Conservation (phyloP, 2,113 vertebrate species). For the Chaetodon trifascialis region DNA sequence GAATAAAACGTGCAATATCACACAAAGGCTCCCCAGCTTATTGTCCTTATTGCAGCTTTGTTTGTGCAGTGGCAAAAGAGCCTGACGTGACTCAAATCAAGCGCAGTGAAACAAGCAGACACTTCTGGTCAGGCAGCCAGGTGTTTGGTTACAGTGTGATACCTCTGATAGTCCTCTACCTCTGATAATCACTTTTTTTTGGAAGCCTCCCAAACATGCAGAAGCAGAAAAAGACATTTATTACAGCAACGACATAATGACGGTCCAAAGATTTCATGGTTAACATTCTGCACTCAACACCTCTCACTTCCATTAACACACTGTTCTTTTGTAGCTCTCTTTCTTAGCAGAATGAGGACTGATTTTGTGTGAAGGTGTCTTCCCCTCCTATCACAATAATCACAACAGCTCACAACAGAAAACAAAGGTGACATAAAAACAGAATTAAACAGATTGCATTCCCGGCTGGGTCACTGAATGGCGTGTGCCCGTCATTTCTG, state of each 20-base stretch:
- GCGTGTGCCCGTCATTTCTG: constrained; percentile 47
- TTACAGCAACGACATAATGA: constrained; percentile 45
- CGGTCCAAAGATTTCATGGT: constrained; percentile 13
- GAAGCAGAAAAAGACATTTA: constrained; percentile 34
- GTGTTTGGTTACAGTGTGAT: constrained; percentile 46
- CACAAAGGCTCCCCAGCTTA: not conserved
- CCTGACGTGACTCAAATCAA: constrained; percentile 50
- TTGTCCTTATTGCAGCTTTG: constrained; percentile 20
- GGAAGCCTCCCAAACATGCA: constrained; percentile 54
- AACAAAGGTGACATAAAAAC: constrained; percentile 30
- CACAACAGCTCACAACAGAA: constrained; percentile 20
- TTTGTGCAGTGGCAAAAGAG: constrained; percentile 44
- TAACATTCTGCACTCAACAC: constrained; percentile 26
- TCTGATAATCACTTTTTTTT: constrained; percentile 56
- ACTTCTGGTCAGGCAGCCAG: constrained; percentile 47
- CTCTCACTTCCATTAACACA: not conserved
- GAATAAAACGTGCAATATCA: constrained; percentile 1
- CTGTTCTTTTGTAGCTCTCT: not conserved
- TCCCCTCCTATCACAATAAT: not conserved
- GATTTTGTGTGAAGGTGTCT: not conserved
- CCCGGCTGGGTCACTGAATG: constrained; percentile 33
- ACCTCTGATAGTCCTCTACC: constrained; percentile 54
- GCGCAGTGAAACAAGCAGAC: not conserved
- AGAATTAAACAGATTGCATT: constrained; percentile 22
- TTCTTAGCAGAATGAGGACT: constrained; percentile 1